Evolutionary conservation across 2,113 vertebrate genomes (phyloP).

Genomic region (Corvus moneduloides): DNA sequence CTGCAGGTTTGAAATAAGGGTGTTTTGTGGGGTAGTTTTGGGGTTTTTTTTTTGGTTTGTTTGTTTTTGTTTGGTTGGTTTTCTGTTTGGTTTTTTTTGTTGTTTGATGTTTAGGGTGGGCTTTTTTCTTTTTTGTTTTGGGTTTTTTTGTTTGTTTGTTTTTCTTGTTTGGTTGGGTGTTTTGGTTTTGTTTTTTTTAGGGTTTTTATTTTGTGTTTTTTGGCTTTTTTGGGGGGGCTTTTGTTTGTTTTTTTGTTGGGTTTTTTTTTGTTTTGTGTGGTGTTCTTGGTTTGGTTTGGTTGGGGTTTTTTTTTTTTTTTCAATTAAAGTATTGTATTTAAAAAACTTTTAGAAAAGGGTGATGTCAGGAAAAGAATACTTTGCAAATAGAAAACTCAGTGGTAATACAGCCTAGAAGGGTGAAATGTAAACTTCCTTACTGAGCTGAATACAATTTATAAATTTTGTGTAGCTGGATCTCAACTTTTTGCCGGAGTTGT

Average conservation of each 20-base stretch:
- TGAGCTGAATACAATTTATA: slow-evolving; percentile 6
- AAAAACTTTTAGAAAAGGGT: neutral
- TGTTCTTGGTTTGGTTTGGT: neutral
- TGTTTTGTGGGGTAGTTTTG: neutral
- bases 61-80: too few species aligned
- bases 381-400: neutral
- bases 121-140: too few species aligned
- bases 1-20: neutral
- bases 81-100: neutral
- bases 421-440: slow-evolving; percentile 52
- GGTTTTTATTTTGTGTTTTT: neutral
- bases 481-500: slow-evolving; percentile 32
- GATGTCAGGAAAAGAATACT: neutral
- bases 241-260: neutral
- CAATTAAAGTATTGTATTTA: neutral
- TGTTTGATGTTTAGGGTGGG: too few species aligned
- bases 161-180: neutral
- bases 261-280: neutral
- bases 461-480: slow-evolving; percentile 2
- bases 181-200: too few species aligned
- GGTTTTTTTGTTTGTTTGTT: too few species aligned
- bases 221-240: too few species aligned
- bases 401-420: neutral
- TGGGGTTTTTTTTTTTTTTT: neutral
- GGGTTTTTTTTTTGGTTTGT: neutral